phyloP scores from a whole-genome alignment of 1,140 invertebrate genomes.

The Papilio dardanus region DNA sequence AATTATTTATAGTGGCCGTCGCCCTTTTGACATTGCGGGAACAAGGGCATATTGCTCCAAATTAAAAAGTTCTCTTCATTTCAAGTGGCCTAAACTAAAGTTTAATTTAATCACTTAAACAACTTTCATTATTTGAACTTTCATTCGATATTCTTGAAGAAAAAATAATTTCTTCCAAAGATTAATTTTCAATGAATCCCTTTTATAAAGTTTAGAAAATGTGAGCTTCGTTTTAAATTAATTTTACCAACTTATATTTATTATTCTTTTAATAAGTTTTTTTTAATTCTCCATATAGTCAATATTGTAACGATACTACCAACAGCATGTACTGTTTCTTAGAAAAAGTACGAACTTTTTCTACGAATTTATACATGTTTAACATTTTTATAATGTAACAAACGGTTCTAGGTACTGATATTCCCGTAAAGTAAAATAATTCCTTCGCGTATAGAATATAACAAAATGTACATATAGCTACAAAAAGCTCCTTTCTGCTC shows the following conservation, averaged over 20 bases:
- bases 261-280: background rate
- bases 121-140: conserved; percentile 7
- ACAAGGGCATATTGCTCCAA: conserved; percentile 24
- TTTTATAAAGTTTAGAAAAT: background rate
- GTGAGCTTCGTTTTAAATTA: background rate
- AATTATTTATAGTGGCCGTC: conserved; percentile 27
- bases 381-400: background rate
- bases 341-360: background rate
- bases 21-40: conserved; percentile 2
- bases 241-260: background rate
- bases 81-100: conserved; percentile 18
- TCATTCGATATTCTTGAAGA: background rate
- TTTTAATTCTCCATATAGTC: background rate
- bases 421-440: background rate
- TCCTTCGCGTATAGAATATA: conserved; percentile 4
- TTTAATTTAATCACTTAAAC: conserved; percentile 4
- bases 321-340: background rate
- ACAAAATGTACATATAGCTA: conserved; percentile 9
- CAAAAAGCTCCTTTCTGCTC: conserved; percentile 32
- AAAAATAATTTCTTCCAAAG: background rate
- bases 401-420: conserved; percentile 2
- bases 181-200: background rate
- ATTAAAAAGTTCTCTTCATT: conserved; percentile 8
- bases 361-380: background rate
- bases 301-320: background rate